Evolutionary conservation across 30 jellyfish, hydroid and myxozoan species (phyloP).

Genomic region (Phacellophora camtschatica): DNA sequence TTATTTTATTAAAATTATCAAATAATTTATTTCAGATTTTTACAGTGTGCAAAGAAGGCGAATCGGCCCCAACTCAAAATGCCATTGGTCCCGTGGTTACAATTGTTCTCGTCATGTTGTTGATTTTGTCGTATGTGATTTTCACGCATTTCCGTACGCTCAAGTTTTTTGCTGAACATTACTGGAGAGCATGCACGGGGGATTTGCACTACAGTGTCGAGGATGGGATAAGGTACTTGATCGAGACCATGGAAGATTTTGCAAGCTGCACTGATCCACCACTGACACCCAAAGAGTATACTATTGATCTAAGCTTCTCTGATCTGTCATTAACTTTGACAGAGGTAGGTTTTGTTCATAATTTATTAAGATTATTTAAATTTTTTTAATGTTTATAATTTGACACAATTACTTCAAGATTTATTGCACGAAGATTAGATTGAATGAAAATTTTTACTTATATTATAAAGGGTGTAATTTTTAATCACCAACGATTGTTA

Average conservation of each 20-base stretch:
- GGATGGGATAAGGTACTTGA: constrained; percentile 12
- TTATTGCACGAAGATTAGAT: no score
- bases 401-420: no score
- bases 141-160: constrained; percentile 3
- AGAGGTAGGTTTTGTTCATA: neutral
- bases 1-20: no score
- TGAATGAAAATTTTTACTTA: no score
- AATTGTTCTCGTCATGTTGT: neutral
- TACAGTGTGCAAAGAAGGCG: constrained; percentile 46
- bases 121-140: neutral
- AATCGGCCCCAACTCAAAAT: constrained; percentile 51
- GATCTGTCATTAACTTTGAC: constrained; percentile 10
- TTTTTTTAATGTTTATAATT: no score
- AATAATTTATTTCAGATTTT: neutral
- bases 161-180: constrained; percentile 15
- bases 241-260: constrained; percentile 31
- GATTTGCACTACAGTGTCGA: constrained; percentile 43
- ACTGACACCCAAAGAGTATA: constrained; percentile 26
- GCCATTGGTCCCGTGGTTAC: constrained; percentile 46
- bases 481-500: no score
- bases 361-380: no score
- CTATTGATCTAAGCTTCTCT: constrained; percentile 34
- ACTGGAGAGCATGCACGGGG: constrained; percentile 24
- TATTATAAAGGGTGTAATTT: no score
- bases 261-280: constrained; percentile 32